phyloP scores from a whole-genome alignment of 2,888 invertebrate species.

The Apodemia duryi region DNA sequence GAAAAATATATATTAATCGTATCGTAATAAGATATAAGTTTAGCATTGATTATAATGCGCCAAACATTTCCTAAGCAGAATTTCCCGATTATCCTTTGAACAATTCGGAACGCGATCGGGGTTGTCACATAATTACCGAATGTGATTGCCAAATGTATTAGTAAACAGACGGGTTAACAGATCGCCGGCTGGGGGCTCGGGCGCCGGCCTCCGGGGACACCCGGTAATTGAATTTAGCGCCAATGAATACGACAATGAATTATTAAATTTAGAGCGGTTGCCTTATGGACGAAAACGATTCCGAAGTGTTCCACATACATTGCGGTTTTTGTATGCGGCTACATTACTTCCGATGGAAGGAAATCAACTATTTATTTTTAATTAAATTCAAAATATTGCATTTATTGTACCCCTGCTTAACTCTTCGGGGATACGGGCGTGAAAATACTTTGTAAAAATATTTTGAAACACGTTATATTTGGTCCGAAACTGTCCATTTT shows the following conservation, averaged over 20 bases:
- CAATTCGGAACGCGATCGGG: constrained; percentile 33
- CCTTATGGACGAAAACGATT: constrained; percentile 27
- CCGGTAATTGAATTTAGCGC: constrained; percentile 72
- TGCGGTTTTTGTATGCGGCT: constrained; percentile 13
- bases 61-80: constrained; percentile 24
- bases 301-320: constrained; percentile 22
- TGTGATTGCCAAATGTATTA: constrained; percentile 72
- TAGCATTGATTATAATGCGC: constrained; percentile 16
- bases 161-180: constrained; percentile 61
- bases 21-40: too few species aligned
- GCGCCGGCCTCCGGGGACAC: constrained; percentile 34
- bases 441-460: too few species aligned
- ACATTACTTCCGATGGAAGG: background rate
- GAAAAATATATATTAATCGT: too few species aligned
- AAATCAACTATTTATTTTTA: background rate
- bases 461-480: too few species aligned
- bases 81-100: constrained; percentile 24
- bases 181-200: constrained; percentile 36
- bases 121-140: constrained; percentile 70
- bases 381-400: too few species aligned
- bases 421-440: too few species aligned
- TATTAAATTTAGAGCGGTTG: constrained; percentile 66
- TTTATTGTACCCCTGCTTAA: too few species aligned
- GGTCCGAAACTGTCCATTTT: too few species aligned
- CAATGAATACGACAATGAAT: constrained; percentile 76